phyloP scores from a whole-genome alignment of 2,888 invertebrate genomes.

The Euphydryas editha region DNA sequence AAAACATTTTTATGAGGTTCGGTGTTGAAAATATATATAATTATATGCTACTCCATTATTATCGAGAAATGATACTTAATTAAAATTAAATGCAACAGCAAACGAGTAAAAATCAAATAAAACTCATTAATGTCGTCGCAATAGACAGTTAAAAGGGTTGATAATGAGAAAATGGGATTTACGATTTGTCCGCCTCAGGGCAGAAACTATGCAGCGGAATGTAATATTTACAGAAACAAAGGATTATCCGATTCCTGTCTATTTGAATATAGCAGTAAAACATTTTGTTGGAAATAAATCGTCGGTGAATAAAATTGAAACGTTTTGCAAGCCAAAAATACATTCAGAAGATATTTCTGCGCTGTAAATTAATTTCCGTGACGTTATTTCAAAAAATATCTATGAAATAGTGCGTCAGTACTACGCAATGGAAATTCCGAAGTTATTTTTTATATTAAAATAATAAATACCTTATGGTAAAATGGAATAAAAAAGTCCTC shows the following conservation, averaged over 20 bases:
- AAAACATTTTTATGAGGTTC: no score
- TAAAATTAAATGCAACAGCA: conserved; percentile 11
- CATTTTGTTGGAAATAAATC: conserved; percentile 41
- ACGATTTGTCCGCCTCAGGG: conserved; percentile 36
- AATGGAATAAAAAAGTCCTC: background rate
- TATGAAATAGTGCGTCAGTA: conserved; percentile 20
- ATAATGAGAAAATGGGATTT: conserved; percentile 38
- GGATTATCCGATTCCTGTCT: conserved; percentile 44
- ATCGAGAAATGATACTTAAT: no score
- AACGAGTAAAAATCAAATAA: conserved; percentile 22
- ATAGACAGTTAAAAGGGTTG: conserved; percentile 28
- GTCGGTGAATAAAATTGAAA: conserved; percentile 33
- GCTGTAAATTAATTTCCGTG: conserved; percentile 30
- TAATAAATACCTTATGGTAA: background rate
- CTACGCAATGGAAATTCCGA: conserved; percentile 10
- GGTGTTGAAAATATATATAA: no score
- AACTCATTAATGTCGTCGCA: conserved; percentile 27
- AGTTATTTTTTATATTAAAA: background rate
- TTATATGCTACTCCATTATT: no score
- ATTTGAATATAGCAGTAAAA: conserved; percentile 42
- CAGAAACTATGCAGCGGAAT: conserved; percentile 36
- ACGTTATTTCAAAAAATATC: conserved; percentile 31
- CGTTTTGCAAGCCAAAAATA: conserved; percentile 33
- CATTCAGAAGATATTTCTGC: conserved; percentile 26
- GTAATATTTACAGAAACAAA: conserved; percentile 43